Percentiles rank a stretch among this genome's conserved stretches.
Evolutionary conservation across 2,888 invertebrate species (phyloP).

Genomic region (Chrysodeixis includens): DNA sequence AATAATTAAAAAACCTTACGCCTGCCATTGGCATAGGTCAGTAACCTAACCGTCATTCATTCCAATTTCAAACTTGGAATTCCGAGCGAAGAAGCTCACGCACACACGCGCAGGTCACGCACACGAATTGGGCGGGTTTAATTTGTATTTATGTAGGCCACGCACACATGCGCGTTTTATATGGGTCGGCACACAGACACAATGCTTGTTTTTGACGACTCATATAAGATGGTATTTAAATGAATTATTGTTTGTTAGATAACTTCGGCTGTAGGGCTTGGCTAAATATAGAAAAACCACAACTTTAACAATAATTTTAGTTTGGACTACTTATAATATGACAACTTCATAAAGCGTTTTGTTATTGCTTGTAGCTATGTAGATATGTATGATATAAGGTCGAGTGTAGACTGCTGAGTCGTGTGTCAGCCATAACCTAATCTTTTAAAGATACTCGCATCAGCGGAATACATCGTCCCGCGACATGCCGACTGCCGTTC

Average conservation of each 20-base stretch:
- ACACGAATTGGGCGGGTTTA: conserved; percentile 78
- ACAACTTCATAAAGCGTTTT: background rate
- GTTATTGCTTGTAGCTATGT: background rate
- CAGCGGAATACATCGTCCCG: conserved; percentile 56
- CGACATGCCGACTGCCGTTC: conserved; percentile 51
- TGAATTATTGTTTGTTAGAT: conserved; percentile 53
- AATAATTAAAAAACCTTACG: conserved; percentile 36
- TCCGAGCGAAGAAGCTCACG: conserved; percentile 84
- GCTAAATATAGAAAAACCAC: background rate
- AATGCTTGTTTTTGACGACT: conserved; percentile 66
- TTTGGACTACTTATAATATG: background rate
- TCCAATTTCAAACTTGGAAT: conserved; percentile 88
- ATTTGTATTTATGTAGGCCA: conserved; percentile 81
- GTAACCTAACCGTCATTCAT: conserved; percentile 87
- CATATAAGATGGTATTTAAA: conserved; percentile 57
- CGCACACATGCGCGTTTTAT: conserved; percentile 75
- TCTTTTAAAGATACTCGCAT: conserved; percentile 55
- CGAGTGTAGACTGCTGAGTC: conserved; percentile 8
- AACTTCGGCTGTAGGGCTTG: conserved; percentile 14
- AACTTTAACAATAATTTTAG: too few relatives aligned
- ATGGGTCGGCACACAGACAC: conserved; percentile 80
- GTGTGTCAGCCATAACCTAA: conserved; percentile 47
- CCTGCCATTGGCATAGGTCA: conserved; percentile 80
- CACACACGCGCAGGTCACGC: conserved; percentile 74
- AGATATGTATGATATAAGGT: conserved; percentile 36